Percentiles rank a stretch among this genome's conserved stretches.
Conservation (phyloP, 2,888 invertebrate species). For the Podotricha telesiphe region DNA sequence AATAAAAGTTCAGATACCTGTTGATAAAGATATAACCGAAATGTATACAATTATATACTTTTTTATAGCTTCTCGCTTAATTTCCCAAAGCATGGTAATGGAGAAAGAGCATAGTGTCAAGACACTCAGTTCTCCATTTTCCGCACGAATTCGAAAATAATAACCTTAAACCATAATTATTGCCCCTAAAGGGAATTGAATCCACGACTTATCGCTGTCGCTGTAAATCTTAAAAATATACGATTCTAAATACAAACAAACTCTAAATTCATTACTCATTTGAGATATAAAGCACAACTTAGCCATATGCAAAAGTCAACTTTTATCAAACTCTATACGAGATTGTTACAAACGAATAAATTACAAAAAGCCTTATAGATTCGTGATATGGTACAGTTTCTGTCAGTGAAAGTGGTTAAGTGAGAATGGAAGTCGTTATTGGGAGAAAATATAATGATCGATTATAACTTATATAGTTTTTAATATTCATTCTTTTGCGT, state of each 20-base stretch:
- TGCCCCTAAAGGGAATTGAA: too few relatives aligned
- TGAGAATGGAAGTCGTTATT: slow-evolving; percentile 35
- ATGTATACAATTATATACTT: too few relatives aligned
- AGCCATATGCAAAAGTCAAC: slow-evolving; percentile 30
- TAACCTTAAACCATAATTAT: too few relatives aligned
- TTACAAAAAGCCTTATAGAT: slow-evolving; percentile 25
- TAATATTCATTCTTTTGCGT: background rate
- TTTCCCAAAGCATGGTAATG: too few relatives aligned
- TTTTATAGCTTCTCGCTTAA: too few relatives aligned
- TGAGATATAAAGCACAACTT: slow-evolving; percentile 31
- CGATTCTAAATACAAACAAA: background rate
- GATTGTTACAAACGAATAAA: slow-evolving; percentile 19
- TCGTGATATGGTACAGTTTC: slow-evolving; percentile 35
- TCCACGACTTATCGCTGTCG: too few relatives aligned
- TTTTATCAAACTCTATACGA: slow-evolving; percentile 15
- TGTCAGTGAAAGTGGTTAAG: slow-evolving; percentile 41
- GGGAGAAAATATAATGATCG: slow-evolving; percentile 38
- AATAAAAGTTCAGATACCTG: too few relatives aligned
- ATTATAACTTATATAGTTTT: slow-evolving; percentile 24
- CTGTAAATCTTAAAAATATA: too few relatives aligned
- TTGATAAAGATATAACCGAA: too few relatives aligned
- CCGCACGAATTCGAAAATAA: too few relatives aligned
- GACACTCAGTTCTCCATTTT: too few relatives aligned
- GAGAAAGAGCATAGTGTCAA: too few relatives aligned
- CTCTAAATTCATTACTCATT: background rate